A percentile compares a stretch with the other conserved stretches of the same genome.
These are phyloP conservation scores for Gymnogyps californianus DNA, from an alignment of 2,113 vertebrate genomes.

Conservation along the genomic window DNA sequence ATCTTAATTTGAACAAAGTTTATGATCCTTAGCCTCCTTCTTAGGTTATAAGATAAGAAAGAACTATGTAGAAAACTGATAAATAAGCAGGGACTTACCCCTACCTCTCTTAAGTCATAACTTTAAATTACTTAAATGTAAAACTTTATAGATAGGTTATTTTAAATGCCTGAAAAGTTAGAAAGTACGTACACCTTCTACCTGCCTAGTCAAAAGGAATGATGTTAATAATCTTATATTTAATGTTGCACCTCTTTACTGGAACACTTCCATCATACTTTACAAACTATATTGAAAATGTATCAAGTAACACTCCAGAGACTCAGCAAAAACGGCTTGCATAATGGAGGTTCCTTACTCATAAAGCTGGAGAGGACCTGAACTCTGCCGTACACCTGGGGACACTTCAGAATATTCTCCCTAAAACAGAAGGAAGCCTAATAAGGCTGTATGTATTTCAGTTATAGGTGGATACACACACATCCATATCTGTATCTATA, in stretches of 20 bases:
- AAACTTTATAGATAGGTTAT: not conserved
- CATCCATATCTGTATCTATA: not conserved
- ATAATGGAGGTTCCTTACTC: not conserved
- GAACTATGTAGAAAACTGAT: not conserved
- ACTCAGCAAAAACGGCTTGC: not conserved
- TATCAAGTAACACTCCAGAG: not conserved
- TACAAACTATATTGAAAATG: not conserved
- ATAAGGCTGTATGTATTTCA: not conserved
- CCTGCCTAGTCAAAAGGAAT: not conserved
- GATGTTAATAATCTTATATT: not conserved
- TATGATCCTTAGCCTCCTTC: not conserved
- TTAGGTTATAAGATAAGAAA: not conserved
- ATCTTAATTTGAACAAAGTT: not conserved
- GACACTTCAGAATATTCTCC: not conserved
- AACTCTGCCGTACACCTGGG: not conserved
- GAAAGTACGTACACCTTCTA: not conserved
- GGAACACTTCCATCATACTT: not conserved
- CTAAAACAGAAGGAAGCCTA: not conserved
- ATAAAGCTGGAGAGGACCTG: not conserved
- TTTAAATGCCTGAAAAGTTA: not conserved
- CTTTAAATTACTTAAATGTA: not conserved
- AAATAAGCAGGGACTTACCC: not conserved
- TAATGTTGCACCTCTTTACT: not conserved
- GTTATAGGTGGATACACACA: not conserved
- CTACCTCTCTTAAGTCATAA: not conserved